phyloP scores from a whole-genome alignment of 2,113 vertebrate genomes.

The Aphyosemion australe region DNA sequence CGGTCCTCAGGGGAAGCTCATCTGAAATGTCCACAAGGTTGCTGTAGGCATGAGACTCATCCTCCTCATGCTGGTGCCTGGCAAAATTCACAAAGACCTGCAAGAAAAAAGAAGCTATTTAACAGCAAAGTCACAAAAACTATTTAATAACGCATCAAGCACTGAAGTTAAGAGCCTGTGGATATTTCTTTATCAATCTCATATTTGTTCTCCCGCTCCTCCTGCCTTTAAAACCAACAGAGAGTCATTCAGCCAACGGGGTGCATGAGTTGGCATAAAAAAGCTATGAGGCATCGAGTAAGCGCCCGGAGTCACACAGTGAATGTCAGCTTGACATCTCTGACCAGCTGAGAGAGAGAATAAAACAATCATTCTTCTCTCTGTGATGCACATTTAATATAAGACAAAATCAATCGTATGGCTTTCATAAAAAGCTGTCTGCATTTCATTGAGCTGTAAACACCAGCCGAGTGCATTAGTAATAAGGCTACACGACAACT shows the following conservation, averaged over 20 bases:
- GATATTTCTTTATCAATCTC: conserved; percentile 18
- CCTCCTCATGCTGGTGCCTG: conserved; percentile 57
- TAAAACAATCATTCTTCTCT: conserved; percentile 62
- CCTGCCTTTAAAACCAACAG: conserved; percentile 47
- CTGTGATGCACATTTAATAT: conserved; percentile 62
- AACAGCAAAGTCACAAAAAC: conserved; percentile 18
- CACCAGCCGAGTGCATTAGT: conserved; percentile 25
- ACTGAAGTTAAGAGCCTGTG: conserved; percentile 5
- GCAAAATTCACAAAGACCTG: conserved; percentile 81
- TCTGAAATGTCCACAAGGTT: conserved; percentile 69
- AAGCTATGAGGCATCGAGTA: conserved; percentile 50
- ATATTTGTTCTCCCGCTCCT: not conserved
- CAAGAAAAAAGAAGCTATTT: conserved; percentile 17
- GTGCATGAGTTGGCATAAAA: conserved; percentile 51
- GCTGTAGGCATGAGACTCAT: conserved; percentile 22
- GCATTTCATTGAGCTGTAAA: conserved; percentile 61
- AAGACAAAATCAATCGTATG: conserved; percentile 56
- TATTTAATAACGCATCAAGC: not conserved
- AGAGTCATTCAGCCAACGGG: conserved; percentile 14
- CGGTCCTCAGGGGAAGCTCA: conserved; percentile 37
- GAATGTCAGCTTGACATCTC: conserved; percentile 63
- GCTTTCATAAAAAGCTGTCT: conserved; percentile 56
- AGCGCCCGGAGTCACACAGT: conserved; percentile 42
- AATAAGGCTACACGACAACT: conserved; percentile 20
- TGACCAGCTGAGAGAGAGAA: conserved; percentile 63